Evolutionary conservation across 2,888 invertebrate species (phyloP), one percentile per base, ranked within the genome.

Genomic region (Gari tellinella): DNA sequence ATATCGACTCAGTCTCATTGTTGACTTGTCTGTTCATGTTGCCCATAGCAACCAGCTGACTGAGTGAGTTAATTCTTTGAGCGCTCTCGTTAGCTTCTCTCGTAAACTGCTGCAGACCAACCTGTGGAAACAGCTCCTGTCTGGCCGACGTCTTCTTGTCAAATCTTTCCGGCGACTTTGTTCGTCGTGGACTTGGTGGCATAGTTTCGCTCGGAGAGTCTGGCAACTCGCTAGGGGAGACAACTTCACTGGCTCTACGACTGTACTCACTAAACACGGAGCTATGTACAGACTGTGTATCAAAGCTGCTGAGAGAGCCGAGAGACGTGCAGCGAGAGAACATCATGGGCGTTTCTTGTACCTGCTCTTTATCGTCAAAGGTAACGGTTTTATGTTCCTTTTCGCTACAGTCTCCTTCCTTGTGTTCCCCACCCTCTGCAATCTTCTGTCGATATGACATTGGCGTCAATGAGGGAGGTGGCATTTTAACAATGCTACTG

Each of bases 281-380:
- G 63, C 90, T 91, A 74, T 94, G 94, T 69, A 96, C 96, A 56
- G 96, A 96, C 86, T 95, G 94, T 66, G 95, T 95, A 87, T 96
- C 96, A 86, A 96, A 96, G 87, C 97, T 97, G 69, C 96, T 96
- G 61, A 99, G 93, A 0, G 98, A 98, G 21, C 96, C 97, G 73
- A 98, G 94, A 0, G 98, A 98, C 90, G 97, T 98, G 80, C 96
- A 96, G 19, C 98, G 94, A 0, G 97, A 97, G 93, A 98, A 98
- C 97, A 98, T 98, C 23, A 99, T 93, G 0, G 98, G 98, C 0
- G 98, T 99, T 91, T 97, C 97, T 87, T 97, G 95, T 5, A 90
- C 86, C 0, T 96, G 95, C 88, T 95, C 96, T 81, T 95, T 94
- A 56, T 94, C 94, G 79, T 94, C 94, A 83, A 95, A 95, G 19